Evolutionary conservation across 2,797 vertebrate genomes (phyloP).

Genomic region (Streptopelia turtur): DNA sequence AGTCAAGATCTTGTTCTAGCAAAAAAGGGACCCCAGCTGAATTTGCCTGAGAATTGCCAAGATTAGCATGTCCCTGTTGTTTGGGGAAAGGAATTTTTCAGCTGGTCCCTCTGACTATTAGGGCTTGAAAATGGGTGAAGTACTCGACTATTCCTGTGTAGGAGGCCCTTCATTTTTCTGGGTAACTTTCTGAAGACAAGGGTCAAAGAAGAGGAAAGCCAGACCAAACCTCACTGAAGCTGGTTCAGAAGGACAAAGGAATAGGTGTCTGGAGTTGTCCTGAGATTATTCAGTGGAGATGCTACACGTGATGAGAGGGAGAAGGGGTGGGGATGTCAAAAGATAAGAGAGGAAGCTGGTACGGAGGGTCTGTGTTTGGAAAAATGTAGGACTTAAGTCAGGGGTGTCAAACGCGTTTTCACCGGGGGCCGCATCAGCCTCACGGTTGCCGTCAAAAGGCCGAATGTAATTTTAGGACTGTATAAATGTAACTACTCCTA

Average conservation of each 20-base stretch:
- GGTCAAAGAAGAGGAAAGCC: neutral
- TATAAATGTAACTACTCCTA: too few relatives aligned
- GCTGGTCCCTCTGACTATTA: neutral
- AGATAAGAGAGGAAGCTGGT: neutral
- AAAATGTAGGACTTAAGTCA: neutral
- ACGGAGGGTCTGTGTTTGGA: neutral
- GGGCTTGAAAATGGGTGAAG: neutral
- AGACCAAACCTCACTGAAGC: neutral
- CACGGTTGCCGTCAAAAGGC: too few relatives aligned
- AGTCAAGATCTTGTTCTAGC: conserved; percentile 40
- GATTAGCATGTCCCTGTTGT: neutral
- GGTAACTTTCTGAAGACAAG: neutral
- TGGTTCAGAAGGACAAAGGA: neutral
- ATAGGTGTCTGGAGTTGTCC: neutral
- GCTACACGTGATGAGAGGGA: accelerated
- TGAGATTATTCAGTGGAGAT: neutral
- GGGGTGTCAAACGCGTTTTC: too few relatives aligned
- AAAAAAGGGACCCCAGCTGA: conserved; percentile 7
- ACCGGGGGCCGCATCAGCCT: too few relatives aligned
- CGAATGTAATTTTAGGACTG: too few relatives aligned
- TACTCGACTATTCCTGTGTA: neutral
- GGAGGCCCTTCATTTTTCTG: neutral
- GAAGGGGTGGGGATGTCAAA: neutral
- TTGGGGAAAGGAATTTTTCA: conserved; percentile 23
- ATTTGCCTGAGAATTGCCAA: neutral